Percentiles rank a stretch among this genome's conserved stretches.
These are phyloP conservation scores for Diaphora mendica DNA, from an alignment of 2,888 invertebrate genomes.

Conservation along the genomic window DNA sequence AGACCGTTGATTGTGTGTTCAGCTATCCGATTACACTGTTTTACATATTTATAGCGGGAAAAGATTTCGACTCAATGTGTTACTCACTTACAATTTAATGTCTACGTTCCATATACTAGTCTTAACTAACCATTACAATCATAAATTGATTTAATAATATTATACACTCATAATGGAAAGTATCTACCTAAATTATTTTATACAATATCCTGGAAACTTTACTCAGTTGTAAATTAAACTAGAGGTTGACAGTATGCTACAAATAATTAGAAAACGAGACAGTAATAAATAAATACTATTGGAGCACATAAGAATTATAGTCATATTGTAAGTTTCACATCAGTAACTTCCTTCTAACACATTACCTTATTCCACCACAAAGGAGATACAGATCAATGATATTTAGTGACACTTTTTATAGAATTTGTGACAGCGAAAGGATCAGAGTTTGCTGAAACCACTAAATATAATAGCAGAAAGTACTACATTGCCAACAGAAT, in stretches of 20 bases:
- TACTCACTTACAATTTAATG: slow-evolving; percentile 70
- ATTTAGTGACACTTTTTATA: slow-evolving; percentile 45
- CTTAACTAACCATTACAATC: slow-evolving; percentile 73
- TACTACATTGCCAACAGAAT: slow-evolving; percentile 57
- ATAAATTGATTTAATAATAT: slow-evolving; percentile 75
- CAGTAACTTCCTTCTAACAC: slow-evolving; percentile 50
- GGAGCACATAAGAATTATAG: slow-evolving; percentile 38
- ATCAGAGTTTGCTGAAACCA: slow-evolving; percentile 65
- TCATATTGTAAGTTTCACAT: slow-evolving; percentile 42
- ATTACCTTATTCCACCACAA: slow-evolving; percentile 58
- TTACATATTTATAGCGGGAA: slow-evolving; percentile 38
- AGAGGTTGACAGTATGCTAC: slow-evolving; percentile 66
- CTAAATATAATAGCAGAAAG: slow-evolving; percentile 58
- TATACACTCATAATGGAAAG: slow-evolving; percentile 79
- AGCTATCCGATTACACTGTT: slow-evolving; percentile 42
- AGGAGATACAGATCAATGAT: slow-evolving; percentile 69
- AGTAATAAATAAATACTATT: slow-evolving; percentile 61
- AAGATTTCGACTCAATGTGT: slow-evolving; percentile 54
- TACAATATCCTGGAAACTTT: slow-evolving; percentile 67
- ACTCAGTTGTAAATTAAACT: slow-evolving; percentile 63
- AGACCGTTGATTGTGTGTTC: slow-evolving; percentile 58
- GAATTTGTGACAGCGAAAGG: slow-evolving; percentile 75
- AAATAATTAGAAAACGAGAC: slow-evolving; percentile 43
- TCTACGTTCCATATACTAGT: slow-evolving; percentile 69
- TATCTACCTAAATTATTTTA: slow-evolving; percentile 71